Conservation (phyloP, 2,113 vertebrate genomes). For the Gadus macrocephalus region DNA sequence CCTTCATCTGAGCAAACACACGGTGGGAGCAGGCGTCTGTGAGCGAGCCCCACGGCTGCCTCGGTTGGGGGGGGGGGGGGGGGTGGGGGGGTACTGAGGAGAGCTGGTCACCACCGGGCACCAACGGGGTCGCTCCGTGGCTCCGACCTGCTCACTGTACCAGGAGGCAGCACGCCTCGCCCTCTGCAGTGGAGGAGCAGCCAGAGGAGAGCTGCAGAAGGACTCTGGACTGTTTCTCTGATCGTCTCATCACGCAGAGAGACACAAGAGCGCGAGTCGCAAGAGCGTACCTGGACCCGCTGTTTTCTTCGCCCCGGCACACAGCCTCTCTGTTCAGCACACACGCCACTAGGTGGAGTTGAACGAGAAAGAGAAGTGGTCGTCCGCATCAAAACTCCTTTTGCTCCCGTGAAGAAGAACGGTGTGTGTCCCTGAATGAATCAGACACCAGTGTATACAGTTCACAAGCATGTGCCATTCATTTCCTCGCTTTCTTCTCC, state of each 20-base stretch:
- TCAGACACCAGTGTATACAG: constrained; percentile 15
- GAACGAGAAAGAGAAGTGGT: constrained; percentile 57
- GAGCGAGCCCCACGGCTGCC: constrained; percentile 56
- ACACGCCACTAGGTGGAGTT: constrained; percentile 73
- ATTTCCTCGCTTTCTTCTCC: constrained; percentile 10
- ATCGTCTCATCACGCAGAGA: too few species aligned
- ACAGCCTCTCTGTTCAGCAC: constrained; percentile 46
- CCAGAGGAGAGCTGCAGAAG: too few species aligned
- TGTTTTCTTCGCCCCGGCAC: constrained; percentile 26
- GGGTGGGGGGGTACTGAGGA: constrained; percentile 40
- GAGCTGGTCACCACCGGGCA: constrained; percentile 28
- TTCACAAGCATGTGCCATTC: constrained; percentile 19
- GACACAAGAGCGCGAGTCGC: constrained; percentile 26
- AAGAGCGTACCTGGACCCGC: constrained; percentile 26
- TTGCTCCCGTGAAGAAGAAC: constrained; percentile 43
- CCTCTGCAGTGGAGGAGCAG: too few species aligned
- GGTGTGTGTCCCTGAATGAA: constrained; percentile 33
- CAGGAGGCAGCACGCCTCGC: background rate
- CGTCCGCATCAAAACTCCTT: constrained; percentile 49
- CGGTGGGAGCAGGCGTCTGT: constrained; percentile 67
- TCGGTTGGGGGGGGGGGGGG: constrained; percentile 10
- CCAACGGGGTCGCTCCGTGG: constrained; percentile 10
- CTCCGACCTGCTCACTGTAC: constrained; percentile 3
- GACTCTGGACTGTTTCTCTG: too few species aligned
- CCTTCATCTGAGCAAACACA: constrained; percentile 92